These are phyloP conservation scores for Chelonoidis abingdonii DNA, from an alignment of 2,113 vertebrate genomes.

Conservation along the genomic window DNA sequence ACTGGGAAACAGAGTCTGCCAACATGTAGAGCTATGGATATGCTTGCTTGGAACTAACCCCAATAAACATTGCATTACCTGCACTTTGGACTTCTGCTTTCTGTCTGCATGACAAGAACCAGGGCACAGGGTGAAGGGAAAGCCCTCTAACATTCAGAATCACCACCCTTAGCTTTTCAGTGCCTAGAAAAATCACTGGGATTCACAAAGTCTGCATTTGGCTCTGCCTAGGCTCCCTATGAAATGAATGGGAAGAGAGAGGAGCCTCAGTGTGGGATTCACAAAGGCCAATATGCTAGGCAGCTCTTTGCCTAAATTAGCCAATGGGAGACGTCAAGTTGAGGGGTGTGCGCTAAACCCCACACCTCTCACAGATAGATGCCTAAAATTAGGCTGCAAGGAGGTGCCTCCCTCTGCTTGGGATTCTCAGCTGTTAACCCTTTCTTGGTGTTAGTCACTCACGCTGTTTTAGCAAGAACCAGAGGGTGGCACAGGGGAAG, in stretches of 20 bases:
- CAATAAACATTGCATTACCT: too few species aligned
- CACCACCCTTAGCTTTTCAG: not conserved
- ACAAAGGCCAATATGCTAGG: not conserved
- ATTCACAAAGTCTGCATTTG: not conserved
- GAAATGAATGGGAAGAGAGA: not conserved
- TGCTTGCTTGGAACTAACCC: too few species aligned
- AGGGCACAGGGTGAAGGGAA: too few species aligned
- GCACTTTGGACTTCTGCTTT: too few species aligned
- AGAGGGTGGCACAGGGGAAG: not conserved
- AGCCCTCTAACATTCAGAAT: too few species aligned
- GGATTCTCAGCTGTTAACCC: not conserved
- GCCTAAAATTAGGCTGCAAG: not conserved
- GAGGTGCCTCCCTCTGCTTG: not conserved
- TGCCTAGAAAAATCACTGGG: not conserved
- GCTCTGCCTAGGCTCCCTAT: not conserved
- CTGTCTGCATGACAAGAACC: too few species aligned
- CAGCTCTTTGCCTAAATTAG: not conserved
- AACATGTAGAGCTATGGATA: too few species aligned
- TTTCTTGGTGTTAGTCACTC: not conserved
- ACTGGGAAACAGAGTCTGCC: too few species aligned
- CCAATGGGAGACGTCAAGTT: not conserved
- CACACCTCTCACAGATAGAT: too few species aligned
- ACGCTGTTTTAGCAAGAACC: not conserved
- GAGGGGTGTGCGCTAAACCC: not conserved
- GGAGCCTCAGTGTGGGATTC: not conserved